These are phyloP conservation scores for Lophius americanus DNA, from an alignment of 2,797 vertebrate species.

Conservation along the genomic window DNA sequence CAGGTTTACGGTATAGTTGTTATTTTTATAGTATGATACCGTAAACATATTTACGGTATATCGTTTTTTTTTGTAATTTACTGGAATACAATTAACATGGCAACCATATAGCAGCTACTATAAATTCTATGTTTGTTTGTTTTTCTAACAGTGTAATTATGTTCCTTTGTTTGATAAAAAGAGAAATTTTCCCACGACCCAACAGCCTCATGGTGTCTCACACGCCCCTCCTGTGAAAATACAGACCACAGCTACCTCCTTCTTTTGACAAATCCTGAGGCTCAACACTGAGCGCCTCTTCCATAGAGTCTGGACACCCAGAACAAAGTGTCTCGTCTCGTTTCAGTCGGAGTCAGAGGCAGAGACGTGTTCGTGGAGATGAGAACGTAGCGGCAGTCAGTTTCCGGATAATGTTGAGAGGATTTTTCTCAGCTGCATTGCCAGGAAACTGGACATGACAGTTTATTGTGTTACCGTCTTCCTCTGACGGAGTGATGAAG, in stretches of 20 bases:
- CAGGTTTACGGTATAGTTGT: too few species aligned
- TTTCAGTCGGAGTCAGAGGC: conserved; percentile 46
- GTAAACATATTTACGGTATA: too few species aligned
- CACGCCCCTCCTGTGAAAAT: neutral
- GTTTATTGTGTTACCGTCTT: conserved; percentile 35
- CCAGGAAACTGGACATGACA: conserved; percentile 46
- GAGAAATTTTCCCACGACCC: too few species aligned
- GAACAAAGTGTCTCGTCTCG: conserved; percentile 27
- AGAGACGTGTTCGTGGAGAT: conserved; percentile 17
- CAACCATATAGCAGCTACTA: too few species aligned
- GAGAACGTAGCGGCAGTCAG: conserved; percentile 2
- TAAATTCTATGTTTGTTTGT: too few species aligned
- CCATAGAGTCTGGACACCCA: conserved; percentile 15
- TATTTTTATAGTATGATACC: too few species aligned
- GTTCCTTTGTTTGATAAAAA: too few species aligned
- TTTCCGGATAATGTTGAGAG: conserved; percentile 40
- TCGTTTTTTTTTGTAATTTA: too few species aligned
- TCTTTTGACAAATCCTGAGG: conserved; percentile 1
- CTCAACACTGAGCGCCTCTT: conserved; percentile 10
- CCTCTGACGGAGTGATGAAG: conserved; percentile 33
- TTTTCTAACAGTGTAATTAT: too few species aligned
- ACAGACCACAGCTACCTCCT: conserved; percentile 4
- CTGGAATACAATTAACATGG: too few species aligned
- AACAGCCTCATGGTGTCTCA: neutral
- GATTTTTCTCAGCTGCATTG: conserved; percentile 7